Percentiles rank a stretch among this genome's conserved stretches.
Evolutionary conservation across 1,140 invertebrate genomes (phyloP).

Genomic region (Dolichoris vasculosae): DNA sequence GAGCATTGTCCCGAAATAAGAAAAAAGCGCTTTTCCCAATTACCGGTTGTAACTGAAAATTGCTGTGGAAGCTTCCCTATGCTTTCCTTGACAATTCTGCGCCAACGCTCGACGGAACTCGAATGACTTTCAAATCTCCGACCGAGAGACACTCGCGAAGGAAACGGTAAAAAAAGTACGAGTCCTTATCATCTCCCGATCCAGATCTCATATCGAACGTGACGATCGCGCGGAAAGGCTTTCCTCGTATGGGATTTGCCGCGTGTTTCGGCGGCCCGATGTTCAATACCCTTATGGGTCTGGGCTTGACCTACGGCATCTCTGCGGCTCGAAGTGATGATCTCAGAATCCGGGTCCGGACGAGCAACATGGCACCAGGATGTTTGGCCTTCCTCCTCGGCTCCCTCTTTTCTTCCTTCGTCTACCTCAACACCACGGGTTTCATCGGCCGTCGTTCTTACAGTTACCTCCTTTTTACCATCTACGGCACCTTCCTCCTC

Average conservation of each 20-base stretch:
- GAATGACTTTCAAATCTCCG: too few relatives aligned
- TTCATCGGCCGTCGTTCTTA: slow-evolving; percentile 64
- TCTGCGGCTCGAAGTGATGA: slow-evolving; percentile 53
- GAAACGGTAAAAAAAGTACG: too few relatives aligned
- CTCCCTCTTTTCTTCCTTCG: slow-evolving; percentile 62
- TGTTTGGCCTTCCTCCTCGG: slow-evolving; percentile 67
- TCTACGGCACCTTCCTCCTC: slow-evolving; percentile 68
- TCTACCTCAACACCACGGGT: slow-evolving; percentile 65
- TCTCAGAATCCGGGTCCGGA: slow-evolving; percentile 62
- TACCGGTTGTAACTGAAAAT: too few relatives aligned
- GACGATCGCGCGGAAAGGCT: slow-evolving; percentile 79
- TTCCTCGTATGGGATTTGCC: slow-evolving; percentile 81
- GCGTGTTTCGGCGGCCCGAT: slow-evolving; percentile 84
- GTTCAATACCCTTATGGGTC: slow-evolving; percentile 77
- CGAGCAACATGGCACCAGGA: slow-evolving; percentile 69
- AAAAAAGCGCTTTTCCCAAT: too few relatives aligned
- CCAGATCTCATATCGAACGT: slow-evolving; percentile 81
- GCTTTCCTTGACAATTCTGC: too few relatives aligned
- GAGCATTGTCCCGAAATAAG: too few relatives aligned
- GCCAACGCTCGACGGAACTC: too few relatives aligned
- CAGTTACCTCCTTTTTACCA: slow-evolving; percentile 63
- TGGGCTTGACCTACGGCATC: slow-evolving; percentile 67
- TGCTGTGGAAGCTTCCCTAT: too few relatives aligned
- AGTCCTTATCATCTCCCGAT: background rate
- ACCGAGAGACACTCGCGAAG: too few relatives aligned